Base-by-base conservation (phyloP, 2,888 invertebrate genomes). In the Lordiphosa andalusiaca region DNA sequence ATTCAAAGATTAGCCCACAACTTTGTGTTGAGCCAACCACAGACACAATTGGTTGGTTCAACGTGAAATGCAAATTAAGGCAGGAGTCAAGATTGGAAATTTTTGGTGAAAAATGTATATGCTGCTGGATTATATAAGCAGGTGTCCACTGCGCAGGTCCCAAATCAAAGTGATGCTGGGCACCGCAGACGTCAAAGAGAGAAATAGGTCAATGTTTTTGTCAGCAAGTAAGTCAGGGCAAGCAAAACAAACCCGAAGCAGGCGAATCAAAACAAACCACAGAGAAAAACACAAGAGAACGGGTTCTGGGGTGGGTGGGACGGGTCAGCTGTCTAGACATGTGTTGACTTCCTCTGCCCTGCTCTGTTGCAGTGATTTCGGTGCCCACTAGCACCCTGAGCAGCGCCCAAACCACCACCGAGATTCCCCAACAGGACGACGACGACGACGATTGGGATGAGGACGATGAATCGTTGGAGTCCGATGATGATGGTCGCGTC, bases 401-500 rank as follows among this genome's bases (percentile, higher is more conserved):
- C 21, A 66, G 60, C 35, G 41, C 53, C 25, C 69, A 71, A 42
- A 86, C 86, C 21, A 84, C 78, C 55, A 86, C 87, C 33, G 87
- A 88, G 67, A 71, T 84, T 63, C 85, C 88, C 44, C 86, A 87
- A 41, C 87, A 80, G 57, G 85, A 87, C 54, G 87, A 88, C 33
- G 87, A 87, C 35, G 87, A 87, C 12, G 87, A 87, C 16, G 88
- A 87, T 21, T 86, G 85, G 85, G 87, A 86, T 48, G 87, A 87
- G 44, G 84, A 90, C 44, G 90, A 91, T 9, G 91, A 91, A 30
- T 90, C 90, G 3, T 87, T 91, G 1, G 93, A 93, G 81, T 93
- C 93, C 2, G 95, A 95, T 68, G 95, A 95, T 77, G 95, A 95
- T 83, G 93, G 95, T 2, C 91, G 94, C 35, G 92, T 95, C 44